These are phyloP conservation scores for Cladorhizidae sp. DNA, from an alignment of 37 sponge, comb jelly and placozoan genomes.

Conservation along the genomic window DNA sequence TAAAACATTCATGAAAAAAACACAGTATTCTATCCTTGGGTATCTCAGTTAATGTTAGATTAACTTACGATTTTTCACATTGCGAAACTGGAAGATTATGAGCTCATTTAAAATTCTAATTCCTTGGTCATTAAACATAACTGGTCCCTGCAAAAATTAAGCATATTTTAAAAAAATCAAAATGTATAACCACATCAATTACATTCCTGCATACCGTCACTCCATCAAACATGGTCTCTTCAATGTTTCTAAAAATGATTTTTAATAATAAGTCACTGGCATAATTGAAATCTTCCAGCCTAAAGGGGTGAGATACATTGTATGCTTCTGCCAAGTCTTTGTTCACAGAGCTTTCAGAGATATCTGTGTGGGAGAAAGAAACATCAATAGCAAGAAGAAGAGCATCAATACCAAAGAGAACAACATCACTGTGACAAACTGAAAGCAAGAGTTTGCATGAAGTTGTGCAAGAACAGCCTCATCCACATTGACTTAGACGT, in stretches of 20 bases:
- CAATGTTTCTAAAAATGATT: constrained; percentile 4
- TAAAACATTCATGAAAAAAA: no score
- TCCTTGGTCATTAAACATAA: constrained; percentile 24
- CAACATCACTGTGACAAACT: no score
- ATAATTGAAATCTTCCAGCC: constrained; percentile 16
- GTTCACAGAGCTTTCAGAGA: no score
- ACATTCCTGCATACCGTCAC: not conserved
- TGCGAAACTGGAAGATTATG: constrained; percentile 18
- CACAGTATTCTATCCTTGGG: no score
- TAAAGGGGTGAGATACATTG: not conserved
- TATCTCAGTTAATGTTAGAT: no score
- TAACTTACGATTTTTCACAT: not conserved
- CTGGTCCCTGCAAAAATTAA: constrained; percentile 24
- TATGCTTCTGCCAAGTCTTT: constrained; percentile 1
- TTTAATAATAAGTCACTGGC: not conserved
- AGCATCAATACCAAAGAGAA: no score
- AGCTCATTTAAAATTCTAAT: constrained; percentile 9
- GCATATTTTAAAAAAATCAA: not conserved
- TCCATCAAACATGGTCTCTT: constrained; percentile 4
- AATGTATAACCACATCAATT: no score
- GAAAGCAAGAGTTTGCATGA: no score
- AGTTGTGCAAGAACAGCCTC: no score
- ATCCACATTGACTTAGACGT: no score
- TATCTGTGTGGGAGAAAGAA: no score
- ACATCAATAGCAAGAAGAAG: no score